Percentiles rank a stretch among this genome's conserved stretches.
Conservation (phyloP, 2,888 invertebrate species). For the Leucozona laternaria region DNA sequence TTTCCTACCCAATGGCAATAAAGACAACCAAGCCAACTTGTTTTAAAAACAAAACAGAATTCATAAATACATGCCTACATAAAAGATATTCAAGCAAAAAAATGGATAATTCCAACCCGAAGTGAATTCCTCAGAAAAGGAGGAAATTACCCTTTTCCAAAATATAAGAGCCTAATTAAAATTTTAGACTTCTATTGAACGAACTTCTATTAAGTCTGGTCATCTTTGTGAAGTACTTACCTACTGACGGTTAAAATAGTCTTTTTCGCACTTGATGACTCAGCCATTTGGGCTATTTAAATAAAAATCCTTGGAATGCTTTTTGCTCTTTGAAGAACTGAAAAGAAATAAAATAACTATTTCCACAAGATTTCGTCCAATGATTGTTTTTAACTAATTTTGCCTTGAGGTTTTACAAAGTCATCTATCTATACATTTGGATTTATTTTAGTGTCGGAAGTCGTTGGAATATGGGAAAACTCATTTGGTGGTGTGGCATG, state of each 20-base stretch:
- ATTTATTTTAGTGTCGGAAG: too few relatives aligned
- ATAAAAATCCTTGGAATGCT: background rate
- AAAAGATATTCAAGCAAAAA: background rate
- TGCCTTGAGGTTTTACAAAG: background rate
- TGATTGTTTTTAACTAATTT: background rate
- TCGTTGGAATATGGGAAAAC: too few relatives aligned
- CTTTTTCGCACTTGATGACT: background rate
- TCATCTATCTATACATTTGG: background rate
- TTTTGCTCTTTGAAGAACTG: background rate
- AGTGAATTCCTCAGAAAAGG: background rate
- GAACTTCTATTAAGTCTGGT: background rate
- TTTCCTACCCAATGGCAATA: background rate
- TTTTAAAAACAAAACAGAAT: constrained; percentile 2
- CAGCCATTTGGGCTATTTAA: background rate
- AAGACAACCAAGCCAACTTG: background rate
- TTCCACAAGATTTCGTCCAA: background rate
- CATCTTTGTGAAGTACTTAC: background rate
- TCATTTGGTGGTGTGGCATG: too few relatives aligned
- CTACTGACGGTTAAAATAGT: background rate
- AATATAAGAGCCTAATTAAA: background rate
- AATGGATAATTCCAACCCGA: background rate
- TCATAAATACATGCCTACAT: background rate
- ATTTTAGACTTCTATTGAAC: background rate
- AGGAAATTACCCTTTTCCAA: background rate
- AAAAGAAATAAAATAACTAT: background rate